phyloP scores from a whole-genome alignment of 2,113 vertebrate genomes.

The Hassar affinis region DNA sequence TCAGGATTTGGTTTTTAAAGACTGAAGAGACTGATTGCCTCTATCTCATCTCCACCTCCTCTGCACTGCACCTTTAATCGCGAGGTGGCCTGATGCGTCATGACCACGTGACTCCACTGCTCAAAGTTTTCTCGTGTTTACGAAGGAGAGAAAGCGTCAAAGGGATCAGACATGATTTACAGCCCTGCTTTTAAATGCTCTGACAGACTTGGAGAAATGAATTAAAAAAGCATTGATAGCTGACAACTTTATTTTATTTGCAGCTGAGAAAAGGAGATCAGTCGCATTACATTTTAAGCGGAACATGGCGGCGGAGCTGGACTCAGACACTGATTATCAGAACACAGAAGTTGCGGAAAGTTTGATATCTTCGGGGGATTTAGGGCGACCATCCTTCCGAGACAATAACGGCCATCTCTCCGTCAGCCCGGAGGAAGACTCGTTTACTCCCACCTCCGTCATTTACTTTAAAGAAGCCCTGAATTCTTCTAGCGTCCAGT shows the following conservation, averaged over 20 bases:
- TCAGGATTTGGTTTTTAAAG: too few relatives aligned
- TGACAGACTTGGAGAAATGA: background rate
- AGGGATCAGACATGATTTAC: too few relatives aligned
- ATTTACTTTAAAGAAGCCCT: slow-evolving; percentile 78
- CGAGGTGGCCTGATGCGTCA: background rate
- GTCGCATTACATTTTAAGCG: background rate
- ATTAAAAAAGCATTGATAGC: background rate
- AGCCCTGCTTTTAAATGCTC: background rate
- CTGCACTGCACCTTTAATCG: background rate
- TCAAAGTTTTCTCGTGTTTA: slow-evolving; percentile 16
- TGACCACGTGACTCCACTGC: background rate
- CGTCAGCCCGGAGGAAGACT: slow-evolving; percentile 70
- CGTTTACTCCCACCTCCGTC: slow-evolving; percentile 74
- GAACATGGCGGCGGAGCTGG: slow-evolving; percentile 53
- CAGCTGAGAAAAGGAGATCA: background rate
- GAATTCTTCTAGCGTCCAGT: slow-evolving; percentile 63
- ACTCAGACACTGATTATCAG: slow-evolving; percentile 13
- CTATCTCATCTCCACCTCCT: too few relatives aligned
- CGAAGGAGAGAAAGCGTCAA: background rate
- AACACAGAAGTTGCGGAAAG: slow-evolving; percentile 44
- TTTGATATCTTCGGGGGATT: slow-evolving; percentile 40
- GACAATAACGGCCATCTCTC: slow-evolving; percentile 66
- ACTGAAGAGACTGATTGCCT: too few relatives aligned
- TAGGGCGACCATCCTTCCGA: slow-evolving; percentile 33
- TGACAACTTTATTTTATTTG: background rate